Base-by-base conservation (phyloP, 2,113 vertebrate genomes). In the Fulmarus glacialis region DNA sequence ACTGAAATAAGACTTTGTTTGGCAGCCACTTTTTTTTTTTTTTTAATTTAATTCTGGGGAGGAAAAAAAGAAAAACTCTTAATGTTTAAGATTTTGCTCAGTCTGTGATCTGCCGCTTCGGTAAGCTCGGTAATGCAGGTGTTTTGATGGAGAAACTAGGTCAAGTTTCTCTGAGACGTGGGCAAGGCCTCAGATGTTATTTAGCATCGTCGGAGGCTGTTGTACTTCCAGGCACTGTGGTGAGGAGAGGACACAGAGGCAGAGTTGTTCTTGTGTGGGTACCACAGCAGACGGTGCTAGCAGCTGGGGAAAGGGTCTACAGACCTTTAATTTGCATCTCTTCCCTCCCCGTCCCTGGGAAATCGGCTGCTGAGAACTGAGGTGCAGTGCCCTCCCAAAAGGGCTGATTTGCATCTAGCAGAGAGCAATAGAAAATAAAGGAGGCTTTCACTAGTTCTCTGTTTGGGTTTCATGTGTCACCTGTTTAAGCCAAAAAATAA, bases 111-210 rank as follows among this genome's bases (percentile, higher is more conserved):
- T 81, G 42, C 67, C 1, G 6, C 38, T 88, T 71, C 82, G 89
- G 74, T 85, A 55, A 82, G 66, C 47, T 66, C 5, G 0, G 40
- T 63, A 63, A 81, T 24, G 71, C 63, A 94, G 70, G 78, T 91
- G 81, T 89, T 95, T 95, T 74, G 45, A 85, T 82, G 36, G 34
- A 90, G 89, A 97, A 97, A 93, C 16, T 95, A 63, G 94, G 94
- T 97, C 91, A 91, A 26, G 59, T 50, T 94, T 80, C 50, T 88
- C 55, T 83, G 82, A 91, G 71, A 82, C 0, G 0, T 36, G 27
- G 72, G 67, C 84, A 95, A 82, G 80, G 45, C 34, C 64, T 93
- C 70, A 47, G 89, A 75, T 75, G 45, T 75, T 74, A 50, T 67
- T 89, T 59, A 79, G 64, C 45, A 73, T 36, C 0, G 1, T 20